phyloP scores from a whole-genome alignment of 2,797 vertebrate species.

The Eulemur albifrons region DNA sequence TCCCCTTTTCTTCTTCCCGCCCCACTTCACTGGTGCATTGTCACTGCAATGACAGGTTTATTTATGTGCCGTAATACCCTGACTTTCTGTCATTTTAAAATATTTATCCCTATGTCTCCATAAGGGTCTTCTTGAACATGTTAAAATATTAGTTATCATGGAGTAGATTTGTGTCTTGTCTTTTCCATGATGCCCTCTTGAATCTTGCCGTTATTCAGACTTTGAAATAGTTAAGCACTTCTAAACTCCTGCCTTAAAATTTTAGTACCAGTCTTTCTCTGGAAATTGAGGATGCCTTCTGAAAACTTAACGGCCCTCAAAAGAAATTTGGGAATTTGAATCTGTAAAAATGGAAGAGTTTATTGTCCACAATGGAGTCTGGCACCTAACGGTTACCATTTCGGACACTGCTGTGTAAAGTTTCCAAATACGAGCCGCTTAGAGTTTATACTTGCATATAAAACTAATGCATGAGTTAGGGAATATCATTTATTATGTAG shows the following conservation, averaged over 20 bases:
- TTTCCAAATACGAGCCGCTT: conserved; percentile 23
- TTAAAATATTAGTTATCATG: conserved; percentile 40
- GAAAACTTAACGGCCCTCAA: conserved; percentile 42
- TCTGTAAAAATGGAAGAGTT: conserved; percentile 30
- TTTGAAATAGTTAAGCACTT: conserved; percentile 50
- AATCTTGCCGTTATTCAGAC: conserved; percentile 49
- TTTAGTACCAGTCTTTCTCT: background rate
- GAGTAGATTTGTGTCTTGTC: background rate
- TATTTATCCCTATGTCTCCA: conserved; percentile 20
- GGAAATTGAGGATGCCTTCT: conserved; percentile 22
- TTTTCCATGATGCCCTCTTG: conserved; percentile 4
- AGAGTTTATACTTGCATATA: background rate
- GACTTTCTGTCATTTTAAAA: conserved; percentile 57
- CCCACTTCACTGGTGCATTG: conserved; percentile 60
- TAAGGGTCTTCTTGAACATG: conserved; percentile 45
- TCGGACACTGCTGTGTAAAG: background rate
- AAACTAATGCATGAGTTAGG: background rate
- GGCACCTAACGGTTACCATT: background rate
- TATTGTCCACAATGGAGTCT: background rate
- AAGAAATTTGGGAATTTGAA: conserved; percentile 42
- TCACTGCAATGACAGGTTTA: conserved; percentile 67
- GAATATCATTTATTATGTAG: conserved; percentile 18
- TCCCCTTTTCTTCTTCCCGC: conserved; percentile 16
- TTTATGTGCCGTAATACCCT: conserved; percentile 58
- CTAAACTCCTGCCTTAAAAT: conserved; percentile 36